Conservation (phyloP, 2,888 invertebrate species). For the Daptonema setosum region DNA sequence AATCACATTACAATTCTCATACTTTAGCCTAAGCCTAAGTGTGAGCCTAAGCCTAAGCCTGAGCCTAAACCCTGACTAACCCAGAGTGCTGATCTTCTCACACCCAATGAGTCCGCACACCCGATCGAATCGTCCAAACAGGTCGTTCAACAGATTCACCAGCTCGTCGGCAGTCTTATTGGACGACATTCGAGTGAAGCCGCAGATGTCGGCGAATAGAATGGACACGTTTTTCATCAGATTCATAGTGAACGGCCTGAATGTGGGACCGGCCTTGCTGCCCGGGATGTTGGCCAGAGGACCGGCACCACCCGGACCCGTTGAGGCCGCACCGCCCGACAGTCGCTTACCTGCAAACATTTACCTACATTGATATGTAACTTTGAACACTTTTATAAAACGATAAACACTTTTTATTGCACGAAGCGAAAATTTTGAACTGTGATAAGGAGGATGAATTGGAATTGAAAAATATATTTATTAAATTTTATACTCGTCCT, state of each 20-base stretch:
- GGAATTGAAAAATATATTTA: too few species aligned
- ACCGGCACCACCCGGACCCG: too few species aligned
- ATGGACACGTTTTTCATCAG: slow-evolving; percentile 76
- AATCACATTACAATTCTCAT: too few species aligned
- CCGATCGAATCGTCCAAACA: slow-evolving; percentile 81
- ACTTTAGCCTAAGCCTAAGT: too few species aligned
- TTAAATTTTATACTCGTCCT: too few species aligned
- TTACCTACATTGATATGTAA: too few species aligned
- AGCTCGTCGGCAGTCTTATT: slow-evolving; percentile 76
- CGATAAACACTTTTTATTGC: too few species aligned
- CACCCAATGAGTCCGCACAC: slow-evolving; percentile 67
- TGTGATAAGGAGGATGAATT: too few species aligned
- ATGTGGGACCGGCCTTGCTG: slow-evolving; percentile 42
- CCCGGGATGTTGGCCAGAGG: slow-evolving; percentile 2
- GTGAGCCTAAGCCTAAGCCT: too few species aligned
- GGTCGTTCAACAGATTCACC: slow-evolving; percentile 76
- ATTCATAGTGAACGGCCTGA: slow-evolving; percentile 88
- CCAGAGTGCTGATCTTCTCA: slow-evolving; percentile 81
- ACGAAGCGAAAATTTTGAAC: too few species aligned
- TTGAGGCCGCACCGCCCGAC: not conserved
- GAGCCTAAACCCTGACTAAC: too few species aligned
- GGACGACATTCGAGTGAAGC: slow-evolving; percentile 87
- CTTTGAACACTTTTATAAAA: too few species aligned
- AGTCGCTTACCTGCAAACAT: not conserved
- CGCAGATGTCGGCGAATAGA: slow-evolving; percentile 87